A percentile compares a stretch with the other conserved stretches of the same genome.
Conservation (phyloP, 2,113 vertebrate genomes). For the Blennius ocellaris region DNA sequence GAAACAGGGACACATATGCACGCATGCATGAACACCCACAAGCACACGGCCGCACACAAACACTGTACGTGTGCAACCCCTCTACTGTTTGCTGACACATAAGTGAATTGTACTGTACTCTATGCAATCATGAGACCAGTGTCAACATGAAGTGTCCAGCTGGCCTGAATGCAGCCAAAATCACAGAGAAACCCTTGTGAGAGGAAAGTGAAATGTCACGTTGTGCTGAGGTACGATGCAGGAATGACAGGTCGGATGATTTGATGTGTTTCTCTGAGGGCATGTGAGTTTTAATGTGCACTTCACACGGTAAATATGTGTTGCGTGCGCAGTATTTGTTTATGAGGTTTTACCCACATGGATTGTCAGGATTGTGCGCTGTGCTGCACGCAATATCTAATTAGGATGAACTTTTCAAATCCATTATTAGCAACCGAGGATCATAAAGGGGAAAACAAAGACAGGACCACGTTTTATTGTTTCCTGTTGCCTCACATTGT, state of each 20-base stretch:
- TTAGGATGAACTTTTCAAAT: constrained; percentile 74
- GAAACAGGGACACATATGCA: constrained; percentile 44
- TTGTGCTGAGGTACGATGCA: neutral
- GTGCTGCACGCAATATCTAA: constrained; percentile 59
- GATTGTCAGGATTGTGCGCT: constrained; percentile 29
- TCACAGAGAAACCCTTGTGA: constrained; percentile 46
- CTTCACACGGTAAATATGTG: constrained; percentile 8
- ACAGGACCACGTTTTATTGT: constrained; percentile 38
- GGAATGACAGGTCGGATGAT: constrained; percentile 18
- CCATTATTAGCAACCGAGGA: constrained; percentile 60
- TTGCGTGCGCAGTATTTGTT: constrained; percentile 31
- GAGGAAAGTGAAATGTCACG: constrained; percentile 58
- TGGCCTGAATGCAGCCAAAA: constrained; percentile 28
- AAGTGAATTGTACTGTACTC: constrained; percentile 1
- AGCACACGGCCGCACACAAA: constrained; percentile 4
- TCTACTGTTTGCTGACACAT: neutral
- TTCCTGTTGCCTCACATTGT: constrained; percentile 27
- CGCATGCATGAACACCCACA: constrained; percentile 5
- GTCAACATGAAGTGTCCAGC: neutral
- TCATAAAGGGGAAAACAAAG: constrained; percentile 59
- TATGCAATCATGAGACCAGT: neutral
- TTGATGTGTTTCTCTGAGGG: constrained; percentile 20
- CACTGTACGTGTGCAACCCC: neutral
- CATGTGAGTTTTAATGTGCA: constrained; percentile 6
- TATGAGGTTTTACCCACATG: constrained; percentile 48